Evolutionary conservation across 2,113 vertebrate genomes (phyloP).

Genomic region (Tenrec ecaudatus): DNA sequence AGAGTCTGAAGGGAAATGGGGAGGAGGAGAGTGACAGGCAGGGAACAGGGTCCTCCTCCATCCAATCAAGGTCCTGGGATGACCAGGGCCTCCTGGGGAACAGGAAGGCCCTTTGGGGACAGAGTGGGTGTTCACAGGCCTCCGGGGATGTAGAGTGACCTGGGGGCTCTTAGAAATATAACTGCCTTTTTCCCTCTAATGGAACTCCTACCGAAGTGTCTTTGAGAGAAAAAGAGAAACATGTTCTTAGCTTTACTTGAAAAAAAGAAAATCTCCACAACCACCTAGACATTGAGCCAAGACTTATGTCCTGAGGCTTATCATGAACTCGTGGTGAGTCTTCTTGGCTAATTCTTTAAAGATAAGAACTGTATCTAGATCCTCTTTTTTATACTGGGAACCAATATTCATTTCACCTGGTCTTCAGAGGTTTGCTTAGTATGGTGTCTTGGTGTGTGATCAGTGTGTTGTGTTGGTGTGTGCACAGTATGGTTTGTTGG

Average conservation of each 20-base stretch:
- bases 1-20: slow-evolving; percentile 39
- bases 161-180: slow-evolving; percentile 47
- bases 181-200: background rate
- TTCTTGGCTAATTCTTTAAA: background rate
- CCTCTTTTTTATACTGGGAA: background rate
- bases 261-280: background rate
- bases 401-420: background rate
- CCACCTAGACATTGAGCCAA: background rate
- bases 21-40: background rate
- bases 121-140: slow-evolving; percentile 68
- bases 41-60: background rate
- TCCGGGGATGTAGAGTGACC: slow-evolving; percentile 64
- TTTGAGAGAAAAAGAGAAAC: slow-evolving; percentile 36
- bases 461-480: too few species aligned
- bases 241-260: background rate
- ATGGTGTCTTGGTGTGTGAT: background rate
- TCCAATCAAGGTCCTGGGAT: slow-evolving; percentile 68
- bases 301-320: background rate
- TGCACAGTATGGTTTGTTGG: background rate
- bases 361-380: background rate
- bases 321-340: background rate
- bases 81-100: slow-evolving; percentile 1
- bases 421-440: background rate
- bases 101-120: slow-evolving; percentile 59
- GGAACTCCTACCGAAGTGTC: slow-evolving; percentile 33